Evolutionary conservation across 2,113 vertebrate genomes (phyloP).

Genomic region (Corythornis cristatus): DNA sequence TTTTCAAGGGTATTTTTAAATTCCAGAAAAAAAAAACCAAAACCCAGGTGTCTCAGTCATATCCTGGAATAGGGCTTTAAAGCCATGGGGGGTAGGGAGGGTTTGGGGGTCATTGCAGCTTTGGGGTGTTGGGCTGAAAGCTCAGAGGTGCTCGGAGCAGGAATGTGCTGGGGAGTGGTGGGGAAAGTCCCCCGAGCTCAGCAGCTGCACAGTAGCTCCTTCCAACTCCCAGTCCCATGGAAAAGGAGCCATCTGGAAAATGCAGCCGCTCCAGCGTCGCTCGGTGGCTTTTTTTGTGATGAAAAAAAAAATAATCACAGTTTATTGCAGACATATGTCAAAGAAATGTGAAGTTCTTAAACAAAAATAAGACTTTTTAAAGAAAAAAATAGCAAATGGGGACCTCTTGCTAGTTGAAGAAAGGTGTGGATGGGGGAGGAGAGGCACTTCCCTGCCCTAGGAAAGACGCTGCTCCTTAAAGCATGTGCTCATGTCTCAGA

Average conservation of each 20-base stretch:
- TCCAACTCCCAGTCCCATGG: not conserved
- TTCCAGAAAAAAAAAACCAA: not conserved
- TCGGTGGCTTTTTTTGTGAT: not conserved
- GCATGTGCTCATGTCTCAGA: conserved; percentile 41
- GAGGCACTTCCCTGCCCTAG: not conserved
- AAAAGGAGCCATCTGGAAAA: conserved; percentile 12
- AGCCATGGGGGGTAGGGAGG: not conserved
- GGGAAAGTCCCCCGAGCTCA: accelerated
- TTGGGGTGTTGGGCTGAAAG: not conserved
- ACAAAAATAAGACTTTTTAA: not conserved
- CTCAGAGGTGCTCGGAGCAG: not conserved
- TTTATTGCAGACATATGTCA: not conserved
- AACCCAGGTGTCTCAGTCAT: accelerated
- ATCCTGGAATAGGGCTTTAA: accelerated
- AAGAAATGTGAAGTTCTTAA: not conserved
- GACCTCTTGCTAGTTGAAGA: not conserved
- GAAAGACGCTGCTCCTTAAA: not conserved
- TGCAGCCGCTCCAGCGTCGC: not conserved
- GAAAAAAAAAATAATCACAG: not conserved
- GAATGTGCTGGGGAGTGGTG: accelerated
- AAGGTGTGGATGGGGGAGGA: not conserved
- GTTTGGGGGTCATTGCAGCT: accelerated
- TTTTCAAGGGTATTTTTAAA: not conserved
- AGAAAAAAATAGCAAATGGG: not conserved
- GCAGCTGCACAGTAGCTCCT: not conserved